Evolutionary conservation across 2,113 vertebrate genomes (phyloP).

Genomic region (Hippocampus comes): DNA sequence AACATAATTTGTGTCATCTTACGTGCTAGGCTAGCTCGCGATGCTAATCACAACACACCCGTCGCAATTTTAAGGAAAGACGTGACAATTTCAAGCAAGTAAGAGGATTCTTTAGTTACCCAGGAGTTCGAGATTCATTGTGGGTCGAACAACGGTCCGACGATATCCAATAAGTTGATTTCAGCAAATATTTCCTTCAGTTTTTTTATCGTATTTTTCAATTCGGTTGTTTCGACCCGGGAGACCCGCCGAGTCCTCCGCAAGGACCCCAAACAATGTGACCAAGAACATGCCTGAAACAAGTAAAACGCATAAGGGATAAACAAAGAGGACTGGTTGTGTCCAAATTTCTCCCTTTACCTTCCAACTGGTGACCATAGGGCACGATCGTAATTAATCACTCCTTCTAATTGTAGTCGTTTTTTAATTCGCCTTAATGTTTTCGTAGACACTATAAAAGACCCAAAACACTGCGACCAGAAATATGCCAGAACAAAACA

Average conservation of each 20-base stretch:
- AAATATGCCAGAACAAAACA: constrained; percentile 48
- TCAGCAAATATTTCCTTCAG: not conserved
- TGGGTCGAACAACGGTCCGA: constrained; percentile 4
- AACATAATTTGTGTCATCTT: not conserved
- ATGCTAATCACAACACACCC: constrained; percentile 43
- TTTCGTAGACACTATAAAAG: constrained; percentile 30
- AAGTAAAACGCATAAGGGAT: constrained; percentile 15
- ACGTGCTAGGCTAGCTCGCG: constrained; percentile 34
- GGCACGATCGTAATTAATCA: not conserved
- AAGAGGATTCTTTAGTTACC: constrained; percentile 45
- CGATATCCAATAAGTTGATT: not conserved
- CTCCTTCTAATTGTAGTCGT: not conserved
- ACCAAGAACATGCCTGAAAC: constrained; percentile 35
- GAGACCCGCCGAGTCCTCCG: constrained; percentile 43
- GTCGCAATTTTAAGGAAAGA: not conserved
- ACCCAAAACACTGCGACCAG: constrained; percentile 61
- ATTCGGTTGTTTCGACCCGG: constrained; percentile 8
- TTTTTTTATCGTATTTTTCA: constrained; percentile 19
- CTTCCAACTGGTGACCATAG: not conserved
- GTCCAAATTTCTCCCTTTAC: not conserved
- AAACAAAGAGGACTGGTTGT: not conserved
- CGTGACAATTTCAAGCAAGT: not conserved
- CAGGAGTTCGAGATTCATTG: constrained; percentile 77
- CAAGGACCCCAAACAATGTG: constrained; percentile 69
- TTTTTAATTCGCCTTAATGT: not conserved